Percentiles rank a stretch among this genome's conserved stretches.
Evolutionary conservation across 2,888 invertebrate species (phyloP).

Genomic region (Leptothorax acervorum): DNA sequence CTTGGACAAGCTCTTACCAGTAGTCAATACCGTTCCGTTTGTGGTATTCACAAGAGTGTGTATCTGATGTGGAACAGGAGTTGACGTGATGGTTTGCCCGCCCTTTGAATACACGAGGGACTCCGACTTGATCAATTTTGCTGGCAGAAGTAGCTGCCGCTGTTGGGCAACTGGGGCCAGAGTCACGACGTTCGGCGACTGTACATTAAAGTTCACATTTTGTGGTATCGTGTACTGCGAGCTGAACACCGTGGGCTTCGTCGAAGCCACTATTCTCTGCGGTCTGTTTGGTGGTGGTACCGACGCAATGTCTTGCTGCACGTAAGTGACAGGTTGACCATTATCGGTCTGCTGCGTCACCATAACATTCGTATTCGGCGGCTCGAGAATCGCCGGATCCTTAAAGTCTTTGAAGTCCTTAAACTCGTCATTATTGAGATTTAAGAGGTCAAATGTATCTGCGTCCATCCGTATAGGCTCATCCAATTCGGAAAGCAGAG

Average conservation of each 20-base stretch:
- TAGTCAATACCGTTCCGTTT: conserved; percentile 89
- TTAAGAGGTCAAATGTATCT: conserved; percentile 85
- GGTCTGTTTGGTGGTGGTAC: conserved; percentile 64
- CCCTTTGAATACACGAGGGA: conserved; percentile 82
- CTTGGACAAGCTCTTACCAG: conserved; percentile 83
- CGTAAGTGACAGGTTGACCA: conserved; percentile 61
- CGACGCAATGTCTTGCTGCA: conserved; percentile 61
- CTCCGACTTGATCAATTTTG: conserved; percentile 84
- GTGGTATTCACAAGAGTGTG: conserved; percentile 90
- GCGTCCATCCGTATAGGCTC: conserved; percentile 86
- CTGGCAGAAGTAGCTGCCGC: conserved; percentile 82
- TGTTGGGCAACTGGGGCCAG: conserved; percentile 82
- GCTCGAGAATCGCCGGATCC: conserved; percentile 70
- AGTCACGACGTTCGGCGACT: conserved; percentile 82
- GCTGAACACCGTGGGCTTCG: conserved; percentile 80
- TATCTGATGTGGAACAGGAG: conserved; percentile 85
- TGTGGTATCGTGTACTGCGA: conserved; percentile 82
- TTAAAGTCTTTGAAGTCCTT: conserved; percentile 77
- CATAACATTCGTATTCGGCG: conserved; percentile 70
- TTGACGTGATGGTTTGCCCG: conserved; percentile 79
- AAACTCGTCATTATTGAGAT: conserved; percentile 76
- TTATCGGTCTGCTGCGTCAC: conserved; percentile 59
- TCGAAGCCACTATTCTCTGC: conserved; percentile 76
- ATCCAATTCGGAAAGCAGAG: conserved; percentile 86
- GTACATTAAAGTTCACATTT: conserved; percentile 83